Evolutionary conservation across 1,140 invertebrate species (phyloP), one percentile per base, ranked within the genome.

Genomic region (Drosophila sucinea): DNA sequence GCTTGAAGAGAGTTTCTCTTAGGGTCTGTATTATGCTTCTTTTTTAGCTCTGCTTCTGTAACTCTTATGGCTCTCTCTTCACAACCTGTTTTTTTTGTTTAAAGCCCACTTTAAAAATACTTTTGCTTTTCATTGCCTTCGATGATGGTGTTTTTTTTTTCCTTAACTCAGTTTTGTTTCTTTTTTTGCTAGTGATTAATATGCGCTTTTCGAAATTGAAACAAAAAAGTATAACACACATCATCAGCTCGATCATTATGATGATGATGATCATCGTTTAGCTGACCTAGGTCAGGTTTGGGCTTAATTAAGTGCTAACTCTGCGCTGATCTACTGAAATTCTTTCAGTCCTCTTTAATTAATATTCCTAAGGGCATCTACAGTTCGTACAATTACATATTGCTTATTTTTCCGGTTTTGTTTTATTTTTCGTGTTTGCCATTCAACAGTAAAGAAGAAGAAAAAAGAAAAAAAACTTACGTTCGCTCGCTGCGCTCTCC

Each of bases 61-160:
- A 79, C 74, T 7, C 35, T 60, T 38, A 55, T 67, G 66, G 32
- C 44, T 51, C 66, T 74, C 83, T 87, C 83, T 87, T 83, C 83
- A 87, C 83, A 86, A 87, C 83, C 84, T 71, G 83, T 87, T 84
- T 81, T 83, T 81, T 51, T 51, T 51, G 44, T 51, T 87, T 72
- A 83, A 85, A 87, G 83, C 84, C 83, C 84, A 86, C 83, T 87
- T 85, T 79, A 86, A 83, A 86, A 87, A 86, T 87, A 87, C 83
- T 86, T 86, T 86, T 86, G 83, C 83, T 86, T 86, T 86, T 86
- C 83, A 86, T 86, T 86, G 83, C 82, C 82, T 87, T 86, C 83
- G 77, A 62, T 72, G 81, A 74, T 72, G 77, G 72, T 75, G 74
- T 79, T 60, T 47, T 61, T 51, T 32, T 60, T 77, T 51, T 51